phyloP scores from a whole-genome alignment of 1,140 invertebrate genomes.

The Fragariocoptes setiger region DNA sequence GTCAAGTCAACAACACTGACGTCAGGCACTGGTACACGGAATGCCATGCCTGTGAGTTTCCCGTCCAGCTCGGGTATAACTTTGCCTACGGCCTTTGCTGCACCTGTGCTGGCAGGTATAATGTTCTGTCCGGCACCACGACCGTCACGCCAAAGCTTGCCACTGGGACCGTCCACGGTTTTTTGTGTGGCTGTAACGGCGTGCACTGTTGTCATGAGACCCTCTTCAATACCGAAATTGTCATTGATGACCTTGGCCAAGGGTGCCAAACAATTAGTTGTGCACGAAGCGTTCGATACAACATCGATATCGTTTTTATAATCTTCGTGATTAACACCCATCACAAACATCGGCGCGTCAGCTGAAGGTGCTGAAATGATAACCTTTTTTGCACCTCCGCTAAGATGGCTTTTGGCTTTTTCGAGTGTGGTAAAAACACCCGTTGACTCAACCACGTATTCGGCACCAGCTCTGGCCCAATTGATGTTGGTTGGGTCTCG shows the following conservation, averaged over 20 bases:
- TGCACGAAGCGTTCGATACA: constrained; percentile 93
- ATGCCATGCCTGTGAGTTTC: constrained; percentile 38
- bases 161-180: constrained; percentile 79
- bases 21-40: constrained; percentile 78
- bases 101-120: constrained; percentile 85
- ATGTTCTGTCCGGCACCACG: constrained; percentile 85
- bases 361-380: constrained; percentile 89
- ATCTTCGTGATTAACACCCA: constrained; percentile 55
- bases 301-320: constrained; percentile 24
- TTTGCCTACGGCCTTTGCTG: constrained; percentile 90
- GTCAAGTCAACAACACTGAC: constrained; percentile 96
- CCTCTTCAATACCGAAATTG: constrained; percentile 77
- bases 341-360: constrained; percentile 73
- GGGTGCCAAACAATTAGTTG: constrained; percentile 94
- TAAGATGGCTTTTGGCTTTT: constrained; percentile 48
- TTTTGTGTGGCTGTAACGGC: constrained; percentile 90
- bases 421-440: constrained; percentile 85
- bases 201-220: constrained; percentile 95
- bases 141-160: constrained; percentile 82
- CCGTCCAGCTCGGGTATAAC: constrained; percentile 72
- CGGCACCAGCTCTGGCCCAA: constrained; percentile 55
- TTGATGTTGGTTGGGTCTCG: constrained; percentile 50
- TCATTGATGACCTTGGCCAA: constrained; percentile 82
- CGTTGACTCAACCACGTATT: constrained; percentile 87
- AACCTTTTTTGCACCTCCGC: constrained; percentile 81